Evolutionary conservation across 2,888 invertebrate genomes (phyloP), one percentile per base, ranked within the genome.

Genomic region (Drosophila sordidapex): DNA sequence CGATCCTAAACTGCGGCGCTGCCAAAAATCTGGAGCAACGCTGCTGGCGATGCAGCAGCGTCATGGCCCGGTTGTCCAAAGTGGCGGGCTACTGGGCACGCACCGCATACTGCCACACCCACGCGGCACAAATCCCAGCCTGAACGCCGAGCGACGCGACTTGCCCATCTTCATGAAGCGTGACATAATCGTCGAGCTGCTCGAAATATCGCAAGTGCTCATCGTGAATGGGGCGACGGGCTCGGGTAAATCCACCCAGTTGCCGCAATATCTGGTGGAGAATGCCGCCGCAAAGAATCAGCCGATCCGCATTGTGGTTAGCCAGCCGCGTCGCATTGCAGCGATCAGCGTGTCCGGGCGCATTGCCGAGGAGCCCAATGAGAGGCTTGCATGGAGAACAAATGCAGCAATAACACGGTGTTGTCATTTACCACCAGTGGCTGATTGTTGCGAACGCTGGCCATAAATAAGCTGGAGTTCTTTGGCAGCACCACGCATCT

Each of bases 191-290:
- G 58, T 80, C 27, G 65, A 78, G 3, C 62, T 83, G 56, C 54
- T 92, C 7, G 64, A 82, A 1, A 63, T 67, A 4, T 75, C 89
- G 38, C 87, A 90, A 94, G 95, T 96, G n/a, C 92, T 96, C 29
- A 95, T 97, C 79, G 95, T 98, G 29, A 95, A 95, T 6, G 97
- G 97, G 0, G 97, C 98, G 82, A 98, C 99, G 0, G 99, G 98
- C 0, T 97, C 97, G 65, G 99, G 99, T 0, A 99, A 99, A 94
- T 98, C 98, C 0, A 99, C 99, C 0, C 99, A 98, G 94, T 95
- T 99, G 48, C 99, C 99, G 0, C 99, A 99, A 91, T 97, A 96
- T 88, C 95, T 99, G 79, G 93, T 99, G 75, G 89, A 89, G 35
- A 98, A 99, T 85, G 95, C 97, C 92, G 95, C 94, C 81, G 94